phyloP scores from a whole-genome alignment of 2,888 invertebrate species.

The Dicyrtoma fusca region DNA sequence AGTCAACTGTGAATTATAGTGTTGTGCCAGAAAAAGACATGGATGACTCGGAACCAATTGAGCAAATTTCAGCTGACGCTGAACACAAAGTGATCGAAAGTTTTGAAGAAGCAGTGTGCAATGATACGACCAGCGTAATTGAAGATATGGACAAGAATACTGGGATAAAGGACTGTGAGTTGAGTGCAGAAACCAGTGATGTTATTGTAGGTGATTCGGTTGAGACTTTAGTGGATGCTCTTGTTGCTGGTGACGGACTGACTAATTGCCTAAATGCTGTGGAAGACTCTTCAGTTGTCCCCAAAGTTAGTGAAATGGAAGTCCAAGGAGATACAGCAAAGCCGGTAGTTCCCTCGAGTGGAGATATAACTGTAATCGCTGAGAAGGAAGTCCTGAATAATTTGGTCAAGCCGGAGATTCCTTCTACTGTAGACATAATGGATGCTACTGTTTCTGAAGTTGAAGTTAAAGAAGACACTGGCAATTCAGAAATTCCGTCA shows the following conservation, averaged over 20 bases:
- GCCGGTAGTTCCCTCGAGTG: too few species aligned
- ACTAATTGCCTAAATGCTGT: not conserved
- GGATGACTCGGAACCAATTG: not conserved
- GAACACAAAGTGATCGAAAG: not conserved
- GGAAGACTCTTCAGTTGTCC: not conserved
- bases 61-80: not conserved
- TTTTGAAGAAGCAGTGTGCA: not conserved
- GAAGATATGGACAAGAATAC: too few species aligned
- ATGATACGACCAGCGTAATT: too few species aligned
- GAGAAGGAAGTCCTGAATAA: too few species aligned
- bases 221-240: too few species aligned
- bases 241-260: too few species aligned
- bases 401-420: too few species aligned
- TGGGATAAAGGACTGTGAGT: not conserved
- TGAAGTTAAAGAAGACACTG: not conserved
- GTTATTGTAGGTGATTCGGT: too few species aligned
- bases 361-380: too few species aligned
- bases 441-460: not conserved
- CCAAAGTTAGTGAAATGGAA: not conserved
- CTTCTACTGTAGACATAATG: too few species aligned
- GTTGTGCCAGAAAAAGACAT: not conserved
- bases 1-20: not conserved
- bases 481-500: not conserved
- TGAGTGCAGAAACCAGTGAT: not conserved
- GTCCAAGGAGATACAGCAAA: not conserved